These are phyloP conservation scores for Diogma glabrata DNA, from an alignment of 2,888 invertebrate genomes.

Conservation along the genomic window DNA sequence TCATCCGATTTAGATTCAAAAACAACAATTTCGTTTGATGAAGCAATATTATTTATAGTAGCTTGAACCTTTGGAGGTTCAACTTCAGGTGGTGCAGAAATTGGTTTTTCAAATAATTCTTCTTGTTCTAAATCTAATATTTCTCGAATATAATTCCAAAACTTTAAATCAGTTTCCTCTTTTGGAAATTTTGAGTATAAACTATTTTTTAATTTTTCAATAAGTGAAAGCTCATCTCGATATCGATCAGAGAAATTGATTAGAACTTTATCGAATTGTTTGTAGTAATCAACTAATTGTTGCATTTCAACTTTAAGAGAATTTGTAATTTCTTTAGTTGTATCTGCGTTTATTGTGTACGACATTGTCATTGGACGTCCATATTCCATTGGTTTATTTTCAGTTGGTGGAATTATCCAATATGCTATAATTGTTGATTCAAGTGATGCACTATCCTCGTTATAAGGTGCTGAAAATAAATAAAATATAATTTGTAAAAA, in stretches of 20 bases:
- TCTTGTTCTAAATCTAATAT: slow-evolving; percentile 62
- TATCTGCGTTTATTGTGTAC: slow-evolving; percentile 74
- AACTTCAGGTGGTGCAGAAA: slow-evolving; percentile 30
- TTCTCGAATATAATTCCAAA: slow-evolving; percentile 71
- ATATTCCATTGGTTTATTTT: slow-evolving; percentile 82
- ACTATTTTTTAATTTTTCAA: slow-evolving; percentile 76
- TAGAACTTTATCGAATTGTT: slow-evolving; percentile 50
- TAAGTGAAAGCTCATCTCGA: slow-evolving; percentile 52
- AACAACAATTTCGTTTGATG: slow-evolving; percentile 19
- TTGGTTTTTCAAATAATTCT: slow-evolving; percentile 49
- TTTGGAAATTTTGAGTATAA: slow-evolving; percentile 70
- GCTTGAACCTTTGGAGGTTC: slow-evolving; percentile 17
- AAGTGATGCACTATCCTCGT: slow-evolving; percentile 63
- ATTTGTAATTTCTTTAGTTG: slow-evolving; percentile 60
- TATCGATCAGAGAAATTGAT: slow-evolving; percentile 45
- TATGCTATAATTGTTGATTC: slow-evolving; percentile 78
- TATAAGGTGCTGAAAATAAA: slow-evolving; percentile 61
- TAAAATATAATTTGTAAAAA: slow-evolving; percentile 12
- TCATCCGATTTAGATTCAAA: slow-evolving; percentile 24
- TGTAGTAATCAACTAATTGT: slow-evolving; percentile 74
- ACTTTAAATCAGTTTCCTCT: slow-evolving; percentile 60
- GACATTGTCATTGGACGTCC: slow-evolving; percentile 85
- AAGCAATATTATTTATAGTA: too few species aligned
- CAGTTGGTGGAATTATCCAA: slow-evolving; percentile 94
- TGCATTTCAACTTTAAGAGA: slow-evolving; percentile 79